These are phyloP conservation scores for Copidosoma floridanum DNA, from an alignment of 1,140 invertebrate species.

Conservation along the genomic window DNA sequence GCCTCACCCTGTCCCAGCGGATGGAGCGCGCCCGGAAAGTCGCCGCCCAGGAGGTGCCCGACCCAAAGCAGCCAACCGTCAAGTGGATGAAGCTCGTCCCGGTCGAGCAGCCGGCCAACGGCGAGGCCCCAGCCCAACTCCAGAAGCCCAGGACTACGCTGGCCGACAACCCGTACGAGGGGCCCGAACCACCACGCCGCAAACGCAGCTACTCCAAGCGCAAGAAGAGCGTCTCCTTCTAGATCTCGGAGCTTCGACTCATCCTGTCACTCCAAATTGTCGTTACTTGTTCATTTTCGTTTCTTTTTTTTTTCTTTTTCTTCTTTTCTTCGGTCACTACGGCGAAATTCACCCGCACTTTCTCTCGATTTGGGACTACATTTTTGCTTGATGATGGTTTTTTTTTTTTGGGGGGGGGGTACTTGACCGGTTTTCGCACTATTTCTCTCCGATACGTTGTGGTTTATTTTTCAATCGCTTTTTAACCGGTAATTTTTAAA, in stretches of 20 bases:
- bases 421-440: no score
- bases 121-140: constrained; percentile 25
- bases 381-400: no score
- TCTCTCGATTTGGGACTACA: no score
- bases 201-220: constrained; percentile 40
- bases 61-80: constrained; percentile 29
- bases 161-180: constrained; percentile 32
- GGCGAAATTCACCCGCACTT: no score
- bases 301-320: background rate
- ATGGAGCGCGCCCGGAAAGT: constrained; percentile 42
- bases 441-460: no score
- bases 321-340: background rate
- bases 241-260: no score
- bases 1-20: constrained; percentile 34
- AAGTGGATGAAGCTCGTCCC: constrained; percentile 43
- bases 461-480: no score
- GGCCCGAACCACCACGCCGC: constrained; percentile 24
- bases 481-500: no score
- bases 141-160: constrained; percentile 36
- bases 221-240: constrained; percentile 51
- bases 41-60: constrained; percentile 27
- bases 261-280: background rate
- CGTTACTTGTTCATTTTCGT: no score
- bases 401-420: no score
- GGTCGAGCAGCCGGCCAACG: constrained; percentile 10